Base-by-base conservation (phyloP, 2,888 invertebrate genomes). In the Campaea margaritaria region DNA sequence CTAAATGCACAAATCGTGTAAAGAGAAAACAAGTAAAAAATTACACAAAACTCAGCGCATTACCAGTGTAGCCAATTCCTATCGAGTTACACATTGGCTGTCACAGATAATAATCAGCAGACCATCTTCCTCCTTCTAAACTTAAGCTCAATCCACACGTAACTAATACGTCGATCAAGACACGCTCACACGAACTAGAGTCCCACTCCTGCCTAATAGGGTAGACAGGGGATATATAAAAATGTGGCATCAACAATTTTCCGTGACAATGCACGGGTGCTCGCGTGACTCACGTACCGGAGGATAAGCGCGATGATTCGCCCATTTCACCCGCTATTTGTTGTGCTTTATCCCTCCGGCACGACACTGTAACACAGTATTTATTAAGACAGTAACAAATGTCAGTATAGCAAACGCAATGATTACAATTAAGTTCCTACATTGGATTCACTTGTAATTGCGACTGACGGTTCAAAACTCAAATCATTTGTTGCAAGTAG, bases 301-400 rank as follows among this genome's bases (percentile, higher is more conserved):
- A 54, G 72, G 70, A 71, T 72, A 72, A 74, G 63, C 69, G 68
- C 60, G 73, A 72, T 73, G 73, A 73, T 76, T 71, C 72, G 71
- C 69, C 75, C 72, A 74, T 77, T 76, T 74, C 67, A 72, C 68
- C 62, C 66, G 65, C 73, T 73, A 75, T 77, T 76, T 75, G 73
- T 74, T 72, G 71, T 74, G 71, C 67, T 69, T 68, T 71, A 70
- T 73, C 67, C 66, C 59, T 56, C 53, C 48, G 58, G 58, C 67
- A 67, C 69, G 64, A 72, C 71, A 66, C 48, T 51, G 54, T 53
- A n/a, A 14, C 15, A 38, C 31, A 0, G 45, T 58, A 47, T 43
- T 38, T 15, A 14, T 50, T 9, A 9, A 31, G 7, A 36, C 44
- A 52, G 56, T 51, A 54, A n/a, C n/a, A 12, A 12, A 11, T 36